phyloP scores from a whole-genome alignment of 2,797 vertebrate species.

The Smutsia temminckii region DNA sequence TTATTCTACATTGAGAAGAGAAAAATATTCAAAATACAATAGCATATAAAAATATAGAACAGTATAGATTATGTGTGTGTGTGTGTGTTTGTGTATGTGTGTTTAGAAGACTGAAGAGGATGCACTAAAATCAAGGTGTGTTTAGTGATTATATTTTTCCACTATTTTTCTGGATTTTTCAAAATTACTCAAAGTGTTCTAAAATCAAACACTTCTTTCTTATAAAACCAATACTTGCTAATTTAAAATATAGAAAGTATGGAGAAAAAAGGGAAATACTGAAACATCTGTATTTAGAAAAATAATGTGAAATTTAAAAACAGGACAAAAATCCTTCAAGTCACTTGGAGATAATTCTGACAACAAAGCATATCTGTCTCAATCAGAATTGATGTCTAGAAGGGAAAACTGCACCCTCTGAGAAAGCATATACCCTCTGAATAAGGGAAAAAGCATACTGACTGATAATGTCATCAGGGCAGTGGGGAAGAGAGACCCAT shows the following conservation, averaged over 20 bases:
- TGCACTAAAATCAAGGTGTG: slow-evolving; percentile 22
- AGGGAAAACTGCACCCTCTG: not conserved
- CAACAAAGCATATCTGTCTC: not conserved
- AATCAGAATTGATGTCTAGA: slow-evolving; percentile 13
- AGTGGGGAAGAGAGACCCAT: not conserved
- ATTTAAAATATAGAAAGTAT: slow-evolving; percentile 35
- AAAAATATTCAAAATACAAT: slow-evolving; percentile 32
- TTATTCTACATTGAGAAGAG: not conserved
- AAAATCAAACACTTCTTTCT: slow-evolving; percentile 13
- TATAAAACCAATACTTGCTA: slow-evolving; percentile 5
- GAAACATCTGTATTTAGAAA: not conserved
- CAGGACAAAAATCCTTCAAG: slow-evolving; percentile 22
- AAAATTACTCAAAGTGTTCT: slow-evolving; percentile 18
- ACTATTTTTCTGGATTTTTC: not conserved
- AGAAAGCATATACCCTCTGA: not conserved
- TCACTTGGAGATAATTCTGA: slow-evolving; percentile 31
- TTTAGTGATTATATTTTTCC: not conserved
- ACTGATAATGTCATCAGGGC: not conserved
- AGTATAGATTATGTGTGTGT: not conserved
- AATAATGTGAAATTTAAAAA: slow-evolving; percentile 23
- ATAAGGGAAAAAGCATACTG: not conserved
- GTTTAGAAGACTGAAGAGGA: slow-evolving; percentile 42
- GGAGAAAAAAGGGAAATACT: slow-evolving; percentile 25
- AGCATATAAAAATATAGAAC: not conserved
- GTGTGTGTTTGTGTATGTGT: not conserved